These are phyloP conservation scores for Cheilosia vulpina DNA, from an alignment of 2,888 invertebrate species.

Conservation along the genomic window DNA sequence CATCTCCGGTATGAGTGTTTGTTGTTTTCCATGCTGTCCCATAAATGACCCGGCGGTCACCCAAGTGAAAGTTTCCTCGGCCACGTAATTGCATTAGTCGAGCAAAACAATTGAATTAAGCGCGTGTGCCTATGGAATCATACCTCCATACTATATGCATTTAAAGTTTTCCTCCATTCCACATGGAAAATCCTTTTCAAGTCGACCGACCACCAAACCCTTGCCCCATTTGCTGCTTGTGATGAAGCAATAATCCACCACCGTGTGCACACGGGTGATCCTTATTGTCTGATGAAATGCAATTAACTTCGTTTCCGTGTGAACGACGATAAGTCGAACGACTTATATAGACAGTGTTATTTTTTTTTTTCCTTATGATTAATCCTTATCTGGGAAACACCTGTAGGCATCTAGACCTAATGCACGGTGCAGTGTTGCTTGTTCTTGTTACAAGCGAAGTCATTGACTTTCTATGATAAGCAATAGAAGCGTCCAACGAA, in stretches of 20 bases:
- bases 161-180: slow-evolving; percentile 2
- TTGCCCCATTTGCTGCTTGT: neutral
- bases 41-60: slow-evolving; percentile 30
- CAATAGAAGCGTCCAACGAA: slow-evolving; percentile 13
- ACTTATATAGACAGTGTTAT: slow-evolving; percentile 2
- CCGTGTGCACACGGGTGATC: neutral
- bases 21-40: slow-evolving; percentile 32
- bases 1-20: neutral
- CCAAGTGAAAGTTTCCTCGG: slow-evolving; percentile 55
- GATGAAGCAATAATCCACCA: neutral
- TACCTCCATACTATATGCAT: neutral
- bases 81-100: slow-evolving; percentile 49
- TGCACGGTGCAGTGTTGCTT: slow-evolving; percentile 40
- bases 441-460: slow-evolving; percentile 8
- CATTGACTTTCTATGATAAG: slow-evolving; percentile 56
- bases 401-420: slow-evolving; percentile 28
- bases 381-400: slow-evolving; percentile 49
- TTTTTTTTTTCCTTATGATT: neutral
- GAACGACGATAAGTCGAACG: slow-evolving; percentile 41
- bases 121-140: slow-evolving; percentile 1
- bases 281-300: slow-evolving; percentile 56
- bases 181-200: slow-evolving; percentile 35
- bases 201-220: slow-evolving; percentile 31
- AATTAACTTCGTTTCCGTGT: slow-evolving; percentile 62
- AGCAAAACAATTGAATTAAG: slow-evolving; percentile 55